Base-by-base conservation (phyloP, 2,113 vertebrate genomes). In the Melanocharis versteri region DNA sequence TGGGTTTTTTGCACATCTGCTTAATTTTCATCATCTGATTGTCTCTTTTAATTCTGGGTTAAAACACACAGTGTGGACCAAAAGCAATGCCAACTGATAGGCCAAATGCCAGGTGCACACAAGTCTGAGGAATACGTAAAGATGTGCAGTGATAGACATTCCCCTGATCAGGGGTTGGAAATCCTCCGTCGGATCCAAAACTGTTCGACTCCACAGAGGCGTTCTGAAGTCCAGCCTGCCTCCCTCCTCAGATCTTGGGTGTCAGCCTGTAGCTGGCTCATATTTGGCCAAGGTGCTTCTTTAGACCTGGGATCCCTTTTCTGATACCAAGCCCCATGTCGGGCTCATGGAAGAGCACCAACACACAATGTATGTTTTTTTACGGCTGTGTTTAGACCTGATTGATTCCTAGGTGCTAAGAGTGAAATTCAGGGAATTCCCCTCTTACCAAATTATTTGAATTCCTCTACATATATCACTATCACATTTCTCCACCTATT, bases 141-240 rank as follows among this genome's bases (percentile, higher is more conserved):
- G 6, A 39, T 0, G 0, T 23, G 19, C 28, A 30, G 2, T 48
- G 23, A 64, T 1, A 71, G n/a, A 24, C 11, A 35, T 75, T 89
- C 5, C n/a, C 35, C 26, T 68, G 40, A n/a, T 33, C 1, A 4
- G 4, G 37, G 7, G 5, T 2, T 78, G 24, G 33, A 53, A 82
- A 82, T 68, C 5, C n/a, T 39, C 27, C 0, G 0, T 11, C 1
- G 2, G 15, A 51, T 37, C 7, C n/a, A 33, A 61, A 83, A 16
- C 9, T 56, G 0, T 7, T 13, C 53, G 9, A 57, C 30, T 70
- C 35, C 21, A 45, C 27, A 57, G 44, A 31, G 13, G 6, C 0
- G 1, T 48, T 90, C 56, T 27, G 30, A 79, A 76, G 61, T 7
- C 20, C 44, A 81, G 14, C 5, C 20, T 77, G 14, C 3, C 50